phyloP scores from a whole-genome alignment of 2,113 vertebrate genomes.

The Fulica atra region DNA sequence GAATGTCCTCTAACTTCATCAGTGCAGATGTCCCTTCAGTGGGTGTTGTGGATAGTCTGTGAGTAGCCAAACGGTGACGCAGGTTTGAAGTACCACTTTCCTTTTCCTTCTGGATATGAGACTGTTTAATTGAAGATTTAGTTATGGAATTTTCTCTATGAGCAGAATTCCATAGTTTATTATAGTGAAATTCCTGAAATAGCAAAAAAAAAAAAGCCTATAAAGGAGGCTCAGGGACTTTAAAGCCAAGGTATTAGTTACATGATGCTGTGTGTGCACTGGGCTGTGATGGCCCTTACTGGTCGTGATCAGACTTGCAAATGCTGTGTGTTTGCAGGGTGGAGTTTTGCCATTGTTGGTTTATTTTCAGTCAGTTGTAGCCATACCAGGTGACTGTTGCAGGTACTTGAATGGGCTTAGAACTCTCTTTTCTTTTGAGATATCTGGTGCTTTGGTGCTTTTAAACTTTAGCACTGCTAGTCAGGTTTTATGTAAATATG shows the following conservation, averaged over 20 bases:
- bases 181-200: conserved; percentile 60
- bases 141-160: conserved; percentile 6
- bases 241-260: background rate
- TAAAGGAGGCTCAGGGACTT: background rate
- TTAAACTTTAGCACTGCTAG: background rate
- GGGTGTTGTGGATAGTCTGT: background rate
- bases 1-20: background rate
- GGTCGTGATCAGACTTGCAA: background rate
- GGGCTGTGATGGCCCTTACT: background rate
- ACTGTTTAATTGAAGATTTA: conserved; percentile 40
- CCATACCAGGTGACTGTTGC: background rate
- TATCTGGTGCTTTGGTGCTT: background rate
- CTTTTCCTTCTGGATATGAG: conserved; percentile 15
- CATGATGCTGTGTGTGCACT: background rate
- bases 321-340: background rate
- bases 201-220: background rate
- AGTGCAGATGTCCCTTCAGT: background rate
- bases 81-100: background rate
- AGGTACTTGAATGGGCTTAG: background rate
- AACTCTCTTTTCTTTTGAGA: background rate
- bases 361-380: background rate
- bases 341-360: background rate
- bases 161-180: conserved; percentile 58
- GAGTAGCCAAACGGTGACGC: background rate
- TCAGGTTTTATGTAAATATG: background rate